These are phyloP conservation scores for Synanceia verrucosa DNA, from an alignment of 2,797 vertebrate genomes.

Conservation along the genomic window DNA sequence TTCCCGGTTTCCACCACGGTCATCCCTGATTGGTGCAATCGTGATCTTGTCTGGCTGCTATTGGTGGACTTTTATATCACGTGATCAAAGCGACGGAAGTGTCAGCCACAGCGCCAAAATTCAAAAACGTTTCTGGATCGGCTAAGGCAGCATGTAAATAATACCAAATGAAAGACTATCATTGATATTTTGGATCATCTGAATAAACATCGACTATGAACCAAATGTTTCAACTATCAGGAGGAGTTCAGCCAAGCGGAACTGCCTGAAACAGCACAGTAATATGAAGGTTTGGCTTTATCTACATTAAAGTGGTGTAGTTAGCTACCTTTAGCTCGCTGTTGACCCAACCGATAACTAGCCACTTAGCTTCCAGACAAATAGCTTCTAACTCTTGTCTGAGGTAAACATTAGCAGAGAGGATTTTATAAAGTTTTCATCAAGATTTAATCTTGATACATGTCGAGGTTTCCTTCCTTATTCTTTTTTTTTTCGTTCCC, in stretches of 20 bases:
- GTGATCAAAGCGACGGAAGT: constrained; percentile 68
- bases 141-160: constrained; percentile 47
- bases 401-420: neutral
- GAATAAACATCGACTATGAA: neutral
- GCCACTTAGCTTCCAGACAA: constrained; percentile 2
- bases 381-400: neutral
- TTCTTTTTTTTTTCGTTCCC: accelerated
- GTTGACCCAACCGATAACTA: neutral
- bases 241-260: constrained; percentile 13
- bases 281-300: constrained; percentile 82
- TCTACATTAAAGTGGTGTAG: neutral
- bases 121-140: constrained; percentile 82
- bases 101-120: constrained; percentile 93
- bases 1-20: constrained; percentile 49
- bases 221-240: neutral
- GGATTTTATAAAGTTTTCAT: neutral
- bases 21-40: constrained; percentile 28
- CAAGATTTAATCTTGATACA: neutral
- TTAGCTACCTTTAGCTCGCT: neutral
- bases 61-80: constrained; percentile 69
- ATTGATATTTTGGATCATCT: neutral
- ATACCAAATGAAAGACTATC: neutral
- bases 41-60: neutral
- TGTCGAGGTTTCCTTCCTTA: no score
- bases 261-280: constrained; percentile 36